These are phyloP conservation scores for Enteromius paludinosus DNA, from an alignment of 2,797 vertebrate species.

Conservation along the genomic window DNA sequence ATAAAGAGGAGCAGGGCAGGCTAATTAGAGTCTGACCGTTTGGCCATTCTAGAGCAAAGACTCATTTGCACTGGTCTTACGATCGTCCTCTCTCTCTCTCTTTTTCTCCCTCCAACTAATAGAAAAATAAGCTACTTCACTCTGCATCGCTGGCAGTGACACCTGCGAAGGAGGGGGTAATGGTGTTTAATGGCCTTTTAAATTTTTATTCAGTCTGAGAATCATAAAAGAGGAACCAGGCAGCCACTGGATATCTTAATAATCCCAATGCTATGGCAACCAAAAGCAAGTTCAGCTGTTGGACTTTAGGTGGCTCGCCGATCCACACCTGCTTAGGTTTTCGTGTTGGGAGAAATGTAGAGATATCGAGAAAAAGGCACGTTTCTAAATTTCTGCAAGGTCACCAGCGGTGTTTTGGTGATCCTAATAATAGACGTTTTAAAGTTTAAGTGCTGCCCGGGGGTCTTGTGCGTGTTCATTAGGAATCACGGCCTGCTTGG, in stretches of 20 bases:
- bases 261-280: slow-evolving; percentile 89
- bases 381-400: slow-evolving; percentile 89
- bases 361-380: slow-evolving; percentile 72
- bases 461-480: slow-evolving; percentile 95
- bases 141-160: slow-evolving; percentile 85
- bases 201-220: slow-evolving; percentile 84
- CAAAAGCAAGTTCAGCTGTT: slow-evolving; percentile 84
- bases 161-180: slow-evolving; percentile 87
- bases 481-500: slow-evolving; percentile 88
- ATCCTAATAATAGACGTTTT: slow-evolving; percentile 98
- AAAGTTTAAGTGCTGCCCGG: slow-evolving; percentile 98
- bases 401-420: slow-evolving; percentile 84
- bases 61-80: slow-evolving; percentile 60
- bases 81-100: slow-evolving; percentile 47
- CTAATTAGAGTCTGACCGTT: slow-evolving; percentile 62
- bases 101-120: slow-evolving; percentile 70
- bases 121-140: slow-evolving; percentile 90
- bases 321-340: slow-evolving; percentile 75
- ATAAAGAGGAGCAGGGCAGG: slow-evolving; percentile 58
- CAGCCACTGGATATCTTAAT: slow-evolving; percentile 84
- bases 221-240: slow-evolving; percentile 77
- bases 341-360: slow-evolving; percentile 18
- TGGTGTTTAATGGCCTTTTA: slow-evolving; percentile 94
- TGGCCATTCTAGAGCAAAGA: slow-evolving; percentile 62
- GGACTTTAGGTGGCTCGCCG: slow-evolving; percentile 81